Evolutionary conservation across 2,113 vertebrate genomes (phyloP).

Genomic region (Erythrocercus mccallii): DNA sequence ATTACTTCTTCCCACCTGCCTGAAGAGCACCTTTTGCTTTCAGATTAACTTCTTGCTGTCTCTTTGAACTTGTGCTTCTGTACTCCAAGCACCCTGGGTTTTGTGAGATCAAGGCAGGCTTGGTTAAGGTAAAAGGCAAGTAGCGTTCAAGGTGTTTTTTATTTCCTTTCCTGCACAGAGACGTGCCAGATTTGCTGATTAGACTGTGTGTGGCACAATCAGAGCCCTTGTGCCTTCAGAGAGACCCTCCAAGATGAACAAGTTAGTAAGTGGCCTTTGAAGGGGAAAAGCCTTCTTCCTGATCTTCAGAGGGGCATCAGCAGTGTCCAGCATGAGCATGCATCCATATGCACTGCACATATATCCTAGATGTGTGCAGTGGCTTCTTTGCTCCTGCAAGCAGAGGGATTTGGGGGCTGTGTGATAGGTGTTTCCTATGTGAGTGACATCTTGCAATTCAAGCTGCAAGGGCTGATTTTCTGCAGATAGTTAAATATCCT

Average conservation of each 20-base stretch:
- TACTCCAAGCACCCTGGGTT: slow-evolving; percentile 20
- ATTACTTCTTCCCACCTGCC: slow-evolving; percentile 38
- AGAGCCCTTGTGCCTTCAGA: background rate
- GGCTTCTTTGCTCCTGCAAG: background rate
- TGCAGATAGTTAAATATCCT: background rate
- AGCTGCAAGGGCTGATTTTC: background rate
- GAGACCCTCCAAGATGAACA: background rate
- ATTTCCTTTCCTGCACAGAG: background rate
- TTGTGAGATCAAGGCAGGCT: slow-evolving; percentile 20
- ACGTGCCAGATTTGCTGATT: slow-evolving; percentile 6
- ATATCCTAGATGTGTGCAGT: background rate
- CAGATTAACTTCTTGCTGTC: slow-evolving; percentile 51
- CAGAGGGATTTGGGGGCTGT: background rate
- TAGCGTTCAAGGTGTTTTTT: background rate
- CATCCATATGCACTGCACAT: background rate
- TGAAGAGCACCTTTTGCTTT: slow-evolving; percentile 43
- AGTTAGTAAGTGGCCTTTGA: background rate
- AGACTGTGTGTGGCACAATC: background rate
- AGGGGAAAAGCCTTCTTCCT: background rate
- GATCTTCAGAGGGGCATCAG: background rate
- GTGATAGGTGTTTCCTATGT: background rate
- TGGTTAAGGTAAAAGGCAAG: slow-evolving; percentile 23
- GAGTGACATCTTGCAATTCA: background rate
- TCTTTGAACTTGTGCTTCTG: slow-evolving; percentile 50
- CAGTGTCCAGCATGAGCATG: background rate